Percentiles rank a stretch among this genome's conserved stretches.
phyloP scores from a whole-genome alignment of 2,113 vertebrate genomes.

The Lasiurus cinereus region DNA sequence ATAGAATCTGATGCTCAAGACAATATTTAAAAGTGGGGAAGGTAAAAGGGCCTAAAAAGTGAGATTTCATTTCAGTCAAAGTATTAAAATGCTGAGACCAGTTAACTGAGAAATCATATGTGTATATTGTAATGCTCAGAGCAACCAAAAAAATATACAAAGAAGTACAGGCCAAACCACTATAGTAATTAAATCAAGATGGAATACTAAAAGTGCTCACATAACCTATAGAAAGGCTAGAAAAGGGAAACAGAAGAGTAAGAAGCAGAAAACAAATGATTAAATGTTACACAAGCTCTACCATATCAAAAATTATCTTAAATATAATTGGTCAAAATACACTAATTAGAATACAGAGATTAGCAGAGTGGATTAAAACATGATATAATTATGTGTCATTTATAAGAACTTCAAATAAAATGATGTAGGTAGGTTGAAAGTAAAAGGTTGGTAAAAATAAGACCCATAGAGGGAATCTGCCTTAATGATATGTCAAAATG shows the following conservation, averaged over 20 bases:
- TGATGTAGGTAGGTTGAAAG: not conserved
- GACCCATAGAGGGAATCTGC: not conserved
- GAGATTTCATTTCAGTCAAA: constrained; percentile 24
- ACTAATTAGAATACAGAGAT: not conserved
- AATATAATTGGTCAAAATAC: constrained; percentile 18
- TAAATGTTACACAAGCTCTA: not conserved
- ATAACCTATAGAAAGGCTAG: not conserved
- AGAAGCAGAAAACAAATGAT: not conserved
- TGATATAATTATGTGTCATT: not conserved
- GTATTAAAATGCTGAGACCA: not conserved
- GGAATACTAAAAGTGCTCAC: not conserved
- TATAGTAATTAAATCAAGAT: not conserved
- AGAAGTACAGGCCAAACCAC: not conserved
- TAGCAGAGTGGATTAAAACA: not conserved
- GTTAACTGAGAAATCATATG: not conserved
- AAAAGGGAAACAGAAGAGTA: not conserved
- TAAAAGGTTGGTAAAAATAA: not conserved
- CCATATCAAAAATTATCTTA: not conserved
- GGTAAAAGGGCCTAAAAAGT: not conserved
- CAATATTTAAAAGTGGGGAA: not conserved
- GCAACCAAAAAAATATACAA: not conserved
- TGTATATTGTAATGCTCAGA: not conserved
- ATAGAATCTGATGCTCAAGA: not conserved
- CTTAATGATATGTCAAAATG: not conserved
- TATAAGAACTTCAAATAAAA: constrained; percentile 6